Percentiles rank a stretch among this genome's conserved stretches.
These are phyloP conservation scores for Garra rufa DNA, from an alignment of 2,113 vertebrate species.

Conservation along the genomic window DNA sequence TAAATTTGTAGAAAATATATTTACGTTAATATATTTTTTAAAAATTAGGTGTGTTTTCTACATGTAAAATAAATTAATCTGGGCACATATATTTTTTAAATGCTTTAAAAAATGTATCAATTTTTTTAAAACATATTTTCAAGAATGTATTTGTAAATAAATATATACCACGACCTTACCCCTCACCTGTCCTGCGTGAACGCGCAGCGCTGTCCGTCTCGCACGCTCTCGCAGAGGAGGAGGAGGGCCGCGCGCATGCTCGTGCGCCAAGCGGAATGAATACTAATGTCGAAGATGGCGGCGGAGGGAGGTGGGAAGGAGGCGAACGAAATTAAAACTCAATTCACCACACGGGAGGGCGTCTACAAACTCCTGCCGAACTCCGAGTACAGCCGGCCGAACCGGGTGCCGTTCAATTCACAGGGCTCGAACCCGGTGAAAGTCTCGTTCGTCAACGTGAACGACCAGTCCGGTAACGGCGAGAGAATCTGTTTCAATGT, in stretches of 20 bases:
- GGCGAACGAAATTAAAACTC: conserved; percentile 99
- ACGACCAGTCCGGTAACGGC: conserved; percentile 98
- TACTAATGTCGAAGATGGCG: conserved; percentile 99
- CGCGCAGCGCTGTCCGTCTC: not conserved
- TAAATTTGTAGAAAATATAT: no score
- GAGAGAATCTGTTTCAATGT: conserved; percentile 99
- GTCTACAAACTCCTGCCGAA: conserved; percentile 97
- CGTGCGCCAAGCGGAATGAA: conserved; percentile 95
- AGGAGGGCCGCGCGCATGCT: conserved; percentile 76
- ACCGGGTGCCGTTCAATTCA: conserved; percentile 97
- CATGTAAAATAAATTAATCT: no score
- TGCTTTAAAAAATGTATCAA: no score
- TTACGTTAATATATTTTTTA: no score
- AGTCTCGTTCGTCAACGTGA: conserved; percentile 98
- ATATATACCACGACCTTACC: not conserved
- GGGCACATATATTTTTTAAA: no score
- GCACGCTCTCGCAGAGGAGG: no score
- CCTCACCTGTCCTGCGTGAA: not conserved
- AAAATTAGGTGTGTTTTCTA: no score
- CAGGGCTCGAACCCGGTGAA: conserved; percentile 98
- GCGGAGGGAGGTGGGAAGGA: conserved; percentile 99
- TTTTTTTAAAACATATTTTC: no score
- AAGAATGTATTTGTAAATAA: not conserved
- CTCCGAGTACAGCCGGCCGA: conserved; percentile 98
- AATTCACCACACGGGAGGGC: conserved; percentile 98